Evolutionary conservation across 2,888 invertebrate genomes (phyloP).

Genomic region (Lathronympha strigana): DNA sequence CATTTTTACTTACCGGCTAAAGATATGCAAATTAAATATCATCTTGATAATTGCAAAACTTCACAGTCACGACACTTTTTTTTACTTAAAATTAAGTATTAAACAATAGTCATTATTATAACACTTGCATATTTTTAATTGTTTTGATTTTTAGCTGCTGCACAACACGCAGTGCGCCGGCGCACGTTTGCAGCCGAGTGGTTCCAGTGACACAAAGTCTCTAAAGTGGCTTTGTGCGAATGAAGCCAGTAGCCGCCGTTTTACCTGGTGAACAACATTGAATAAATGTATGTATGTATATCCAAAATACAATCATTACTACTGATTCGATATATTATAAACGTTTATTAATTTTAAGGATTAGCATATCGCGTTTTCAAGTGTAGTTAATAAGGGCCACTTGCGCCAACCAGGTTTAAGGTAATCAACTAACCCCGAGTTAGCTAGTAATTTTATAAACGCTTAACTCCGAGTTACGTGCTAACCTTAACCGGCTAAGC

Average conservation of each 20-base stretch:
- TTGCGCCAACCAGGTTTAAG: too few species aligned
- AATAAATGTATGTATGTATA: too few species aligned
- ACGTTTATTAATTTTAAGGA: too few species aligned
- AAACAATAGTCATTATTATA: not conserved
- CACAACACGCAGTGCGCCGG: not conserved
- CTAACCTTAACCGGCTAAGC: too few species aligned
- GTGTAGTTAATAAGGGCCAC: too few species aligned
- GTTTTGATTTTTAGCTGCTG: not conserved
- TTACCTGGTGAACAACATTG: not conserved
- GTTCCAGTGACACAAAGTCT: not conserved
- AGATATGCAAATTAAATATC: not conserved
- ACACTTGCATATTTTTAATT: not conserved
- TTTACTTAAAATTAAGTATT: not conserved
- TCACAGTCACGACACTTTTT: slow-evolving; percentile 12
- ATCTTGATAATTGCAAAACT: not conserved
- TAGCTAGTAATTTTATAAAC: too few species aligned
- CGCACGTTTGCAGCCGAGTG: slow-evolving; percentile 12
- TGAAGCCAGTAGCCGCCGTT: not conserved
- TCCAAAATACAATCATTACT: too few species aligned
- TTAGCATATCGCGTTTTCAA: too few species aligned
- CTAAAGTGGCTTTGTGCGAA: slow-evolving; percentile 5
- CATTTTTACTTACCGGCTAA: slow-evolving; percentile 1
- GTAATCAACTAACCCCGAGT: too few species aligned
- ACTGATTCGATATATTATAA: too few species aligned
- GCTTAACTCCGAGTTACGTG: too few species aligned